phyloP scores from a whole-genome alignment of 1,140 invertebrate species.

The Caenorhabditis latens region DNA sequence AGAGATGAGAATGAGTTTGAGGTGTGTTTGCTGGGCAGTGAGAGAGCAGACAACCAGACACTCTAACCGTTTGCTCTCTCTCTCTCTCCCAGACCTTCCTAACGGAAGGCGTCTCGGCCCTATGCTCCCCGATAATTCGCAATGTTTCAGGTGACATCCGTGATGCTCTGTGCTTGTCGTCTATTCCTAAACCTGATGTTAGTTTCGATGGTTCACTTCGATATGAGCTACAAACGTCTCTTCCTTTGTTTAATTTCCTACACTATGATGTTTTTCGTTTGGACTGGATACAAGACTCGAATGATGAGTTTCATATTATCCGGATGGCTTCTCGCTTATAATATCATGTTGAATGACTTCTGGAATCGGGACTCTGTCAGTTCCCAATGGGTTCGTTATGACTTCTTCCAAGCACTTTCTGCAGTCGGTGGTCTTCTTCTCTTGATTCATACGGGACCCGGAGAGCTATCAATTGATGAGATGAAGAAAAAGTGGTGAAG shows the following conservation, averaged over 20 bases:
- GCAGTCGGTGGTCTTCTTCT: slow-evolving; percentile 29
- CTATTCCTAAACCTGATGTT: slow-evolving; percentile 14
- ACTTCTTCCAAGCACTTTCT: slow-evolving; percentile 35
- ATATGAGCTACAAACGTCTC: slow-evolving; percentile 14
- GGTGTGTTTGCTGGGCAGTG: neutral
- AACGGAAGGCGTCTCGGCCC: no score
- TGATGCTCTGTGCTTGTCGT: slow-evolving; percentile 8
- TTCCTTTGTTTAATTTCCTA: slow-evolving; percentile 10
- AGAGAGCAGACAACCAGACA: no score
- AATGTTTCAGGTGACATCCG: neutral
- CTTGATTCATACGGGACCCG: slow-evolving; percentile 21
- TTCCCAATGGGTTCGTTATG: neutral
- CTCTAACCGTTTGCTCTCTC: no score
- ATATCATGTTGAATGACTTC: slow-evolving; percentile 14
- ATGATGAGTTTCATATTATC: slow-evolving; percentile 24
- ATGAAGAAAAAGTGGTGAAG: slow-evolving; percentile 43
- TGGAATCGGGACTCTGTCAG: neutral
- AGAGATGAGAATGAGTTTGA: slow-evolving; percentile 9
- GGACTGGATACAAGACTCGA: slow-evolving; percentile 41
- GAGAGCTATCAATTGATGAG: slow-evolving; percentile 24
- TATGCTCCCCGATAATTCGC: neutral
- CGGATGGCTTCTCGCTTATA: slow-evolving; percentile 8
- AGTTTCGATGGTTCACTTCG: slow-evolving; percentile 20
- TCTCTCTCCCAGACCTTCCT: no score
- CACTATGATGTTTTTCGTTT: neutral